Evolutionary conservation across 1,140 invertebrate genomes (phyloP).

Genomic region (Hetaerina americana): DNA sequence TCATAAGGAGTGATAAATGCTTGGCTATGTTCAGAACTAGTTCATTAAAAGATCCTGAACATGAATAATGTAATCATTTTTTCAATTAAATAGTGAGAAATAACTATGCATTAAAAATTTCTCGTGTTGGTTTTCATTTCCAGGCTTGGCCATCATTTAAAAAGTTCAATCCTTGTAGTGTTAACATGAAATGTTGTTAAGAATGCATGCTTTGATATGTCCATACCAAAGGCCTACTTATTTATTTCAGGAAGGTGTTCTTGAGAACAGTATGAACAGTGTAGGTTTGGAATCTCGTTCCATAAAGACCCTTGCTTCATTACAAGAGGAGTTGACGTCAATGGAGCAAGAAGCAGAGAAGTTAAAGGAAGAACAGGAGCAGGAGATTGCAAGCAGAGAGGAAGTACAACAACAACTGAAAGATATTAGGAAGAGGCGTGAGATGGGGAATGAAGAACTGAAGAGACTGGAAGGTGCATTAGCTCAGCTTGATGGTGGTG

Average conservation of each 20-base stretch:
- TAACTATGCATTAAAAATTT: no score
- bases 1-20: no score
- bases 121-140: no score
- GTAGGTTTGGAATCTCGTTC: constrained; percentile 26
- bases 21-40: no score
- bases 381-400: constrained; percentile 23
- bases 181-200: no score
- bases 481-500: constrained; percentile 21
- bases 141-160: no score
- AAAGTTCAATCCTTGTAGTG: no score
- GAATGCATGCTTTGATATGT: no score
- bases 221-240: no score
- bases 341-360: constrained; percentile 32
- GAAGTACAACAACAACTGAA: constrained; percentile 20
- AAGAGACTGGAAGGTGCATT: constrained; percentile 33
- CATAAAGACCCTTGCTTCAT: constrained; percentile 35
- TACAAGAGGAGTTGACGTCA: constrained; percentile 39
- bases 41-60: no score
- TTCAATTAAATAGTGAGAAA: no score
- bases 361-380: constrained; percentile 28
- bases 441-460: constrained; percentile 24
- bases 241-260: background rate
- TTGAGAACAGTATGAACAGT: constrained; percentile 16
- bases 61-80: no score
- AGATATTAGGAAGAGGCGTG: constrained; percentile 19